These are phyloP conservation scores for Nasonia longicornis DNA, from an alignment of 1,140 invertebrate genomes.

Conservation along the genomic window DNA sequence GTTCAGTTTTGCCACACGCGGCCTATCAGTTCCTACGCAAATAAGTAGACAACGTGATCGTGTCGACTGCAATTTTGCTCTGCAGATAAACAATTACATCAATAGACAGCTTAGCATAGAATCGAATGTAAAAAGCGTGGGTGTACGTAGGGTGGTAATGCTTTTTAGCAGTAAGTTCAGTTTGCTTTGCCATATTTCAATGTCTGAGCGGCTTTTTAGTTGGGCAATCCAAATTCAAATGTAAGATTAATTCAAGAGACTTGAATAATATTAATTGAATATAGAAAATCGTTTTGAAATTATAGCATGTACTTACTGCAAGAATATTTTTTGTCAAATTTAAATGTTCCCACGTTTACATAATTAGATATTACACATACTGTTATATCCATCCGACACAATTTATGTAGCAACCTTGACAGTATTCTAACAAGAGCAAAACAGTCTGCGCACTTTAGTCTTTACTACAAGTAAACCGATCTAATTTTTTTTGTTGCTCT, in stretches of 20 bases:
- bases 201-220: too few species aligned
- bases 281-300: too few species aligned
- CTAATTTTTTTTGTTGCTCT: background rate
- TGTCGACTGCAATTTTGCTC: conserved; percentile 1
- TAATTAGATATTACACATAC: background rate
- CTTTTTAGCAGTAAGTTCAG: background rate
- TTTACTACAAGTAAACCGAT: background rate
- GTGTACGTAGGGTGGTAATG: background rate
- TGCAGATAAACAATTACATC: conserved; percentile 36
- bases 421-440: background rate
- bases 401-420: background rate
- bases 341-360: background rate
- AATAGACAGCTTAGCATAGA: conserved; percentile 1
- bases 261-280: too few species aligned
- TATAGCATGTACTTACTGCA: background rate
- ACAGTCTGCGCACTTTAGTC: background rate
- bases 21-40: conserved; percentile 35
- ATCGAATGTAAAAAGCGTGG: conserved; percentile 6
- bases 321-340: background rate
- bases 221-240: too few species aligned
- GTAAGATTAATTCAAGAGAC: background rate
- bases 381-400: background rate
- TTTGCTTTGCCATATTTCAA: background rate
- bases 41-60: conserved; percentile 19
- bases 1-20: background rate